Evolutionary conservation across 2,113 vertebrate genomes (phyloP).

Genomic region (Corydoras sp.): DNA sequence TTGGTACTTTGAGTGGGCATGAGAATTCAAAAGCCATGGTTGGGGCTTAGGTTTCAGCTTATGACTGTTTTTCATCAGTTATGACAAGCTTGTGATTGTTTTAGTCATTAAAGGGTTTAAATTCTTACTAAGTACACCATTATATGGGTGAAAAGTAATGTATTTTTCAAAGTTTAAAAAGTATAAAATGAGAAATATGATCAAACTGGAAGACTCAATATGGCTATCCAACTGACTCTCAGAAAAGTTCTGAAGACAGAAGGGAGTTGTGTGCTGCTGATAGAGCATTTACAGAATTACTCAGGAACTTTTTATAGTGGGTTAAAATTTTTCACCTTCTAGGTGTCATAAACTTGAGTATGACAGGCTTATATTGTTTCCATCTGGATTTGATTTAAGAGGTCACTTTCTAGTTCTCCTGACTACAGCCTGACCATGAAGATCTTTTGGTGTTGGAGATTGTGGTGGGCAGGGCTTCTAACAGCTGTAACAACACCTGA

Average conservation of each 20-base stretch:
- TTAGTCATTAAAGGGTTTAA: constrained; percentile 46
- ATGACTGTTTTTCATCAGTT: constrained; percentile 18
- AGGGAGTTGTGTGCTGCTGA: no score
- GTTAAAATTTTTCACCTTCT: constrained; percentile 85
- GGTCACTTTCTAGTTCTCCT: constrained; percentile 75
- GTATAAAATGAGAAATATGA: constrained; percentile 32
- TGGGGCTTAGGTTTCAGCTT: constrained; percentile 8
- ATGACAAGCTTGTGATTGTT: constrained; percentile 14
- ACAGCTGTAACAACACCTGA: constrained; percentile 54
- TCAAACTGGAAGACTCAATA: constrained; percentile 22
- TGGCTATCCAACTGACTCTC: no score
- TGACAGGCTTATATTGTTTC: constrained; percentile 1
- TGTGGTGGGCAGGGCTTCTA: constrained; percentile 74
- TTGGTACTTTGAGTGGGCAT: constrained; percentile 44
- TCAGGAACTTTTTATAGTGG: constrained; percentile 53
- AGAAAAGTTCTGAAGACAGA: no score
- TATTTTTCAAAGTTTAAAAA: constrained; percentile 33
- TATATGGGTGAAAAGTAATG: not conserved
- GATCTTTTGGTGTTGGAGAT: constrained; percentile 36
- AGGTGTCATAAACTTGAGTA: constrained; percentile 67
- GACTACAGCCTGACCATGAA: constrained; percentile 61
- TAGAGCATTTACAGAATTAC: no score
- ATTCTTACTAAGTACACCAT: not conserved
- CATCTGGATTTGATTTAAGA: constrained; percentile 89
- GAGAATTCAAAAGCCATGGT: constrained; percentile 40